Conservation (phyloP, 2,888 invertebrate species). For the Drosophila multiciliata region DNA sequence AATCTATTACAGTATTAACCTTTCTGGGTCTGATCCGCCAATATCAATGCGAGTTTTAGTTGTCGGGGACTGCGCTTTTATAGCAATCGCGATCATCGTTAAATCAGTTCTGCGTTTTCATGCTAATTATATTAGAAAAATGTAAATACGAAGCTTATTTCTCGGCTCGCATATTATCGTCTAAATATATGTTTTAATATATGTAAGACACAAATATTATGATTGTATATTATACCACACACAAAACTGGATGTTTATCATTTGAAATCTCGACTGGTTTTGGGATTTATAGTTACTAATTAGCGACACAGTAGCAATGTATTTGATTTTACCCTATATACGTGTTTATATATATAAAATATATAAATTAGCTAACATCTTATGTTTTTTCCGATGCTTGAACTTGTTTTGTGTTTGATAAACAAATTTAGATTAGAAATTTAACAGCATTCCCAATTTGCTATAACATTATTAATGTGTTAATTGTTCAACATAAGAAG, state of each 20-base stretch:
- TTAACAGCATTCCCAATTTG: neutral
- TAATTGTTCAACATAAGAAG: neutral
- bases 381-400: neutral
- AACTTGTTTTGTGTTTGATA: slow-evolving; percentile 8
- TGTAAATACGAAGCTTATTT: slow-evolving; percentile 22
- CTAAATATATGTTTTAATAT: slow-evolving; percentile 10
- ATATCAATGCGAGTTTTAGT: slow-evolving; percentile 39
- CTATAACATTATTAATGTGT: neutral
- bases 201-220: slow-evolving; percentile 50
- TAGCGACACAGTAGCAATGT: slow-evolving; percentile 47
- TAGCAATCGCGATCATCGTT: slow-evolving; percentile 28
- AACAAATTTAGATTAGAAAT: slow-evolving; percentile 1
- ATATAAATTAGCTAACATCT: slow-evolving; percentile 5
- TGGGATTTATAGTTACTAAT: slow-evolving; percentile 63
- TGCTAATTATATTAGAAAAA: slow-evolving; percentile 3
- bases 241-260: slow-evolving; percentile 38
- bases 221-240: slow-evolving; percentile 19
- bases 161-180: slow-evolving; percentile 14
- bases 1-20: slow-evolving; percentile 21
- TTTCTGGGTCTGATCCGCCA: slow-evolving; percentile 31
- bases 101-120: slow-evolving; percentile 10
- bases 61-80: slow-evolving; percentile 42
- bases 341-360: slow-evolving; percentile 5
- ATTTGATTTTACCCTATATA: slow-evolving; percentile 13
- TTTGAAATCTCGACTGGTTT: slow-evolving; percentile 60